Base-by-base conservation (phyloP, 1,140 invertebrate species). In the Paramacrobiotus metropolitanus region DNA sequence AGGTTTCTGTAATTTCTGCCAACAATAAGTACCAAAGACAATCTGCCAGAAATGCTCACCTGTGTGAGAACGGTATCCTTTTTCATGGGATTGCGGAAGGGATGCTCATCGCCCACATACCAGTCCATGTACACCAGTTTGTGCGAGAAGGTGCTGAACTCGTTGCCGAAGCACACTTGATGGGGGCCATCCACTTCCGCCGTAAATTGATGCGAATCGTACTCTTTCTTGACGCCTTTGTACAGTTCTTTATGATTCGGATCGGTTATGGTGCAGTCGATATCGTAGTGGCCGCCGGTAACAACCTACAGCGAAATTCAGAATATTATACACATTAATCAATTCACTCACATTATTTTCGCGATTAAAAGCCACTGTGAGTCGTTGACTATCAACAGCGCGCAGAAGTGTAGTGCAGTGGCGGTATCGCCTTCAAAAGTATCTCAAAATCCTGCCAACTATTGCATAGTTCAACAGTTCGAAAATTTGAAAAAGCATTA, bases 91-190 rank as follows among this genome's bases (percentile, higher is more conserved):
- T 31, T 86, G 86, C 15, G 87, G 86, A 40, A 95, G 74, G 0
- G 86, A 81, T 59, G 78, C 72, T 96, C 90, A 30, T 93, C 87
- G 1, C 91, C 91, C 31, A 92, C 86, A 82, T 92, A 87, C 66
- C 96, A 87, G 73, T 97, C 93, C 83, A 99, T 88, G 73, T 98
- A 99, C 15, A 99, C 87, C 63, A 97, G 79, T 77, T 99, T 99
- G 69, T 99, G 94, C n/a, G 90, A 93, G 75, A 97, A 96, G 40
- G 93, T 96, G 44, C 93, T 97, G 73, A 99, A 99, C 73, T 98
- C 92, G 77, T 99, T 99, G 69, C 90, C 94, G 72, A 99, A 99
- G 74, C 95, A 99, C 18, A 85, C 85, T 45, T 71, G 73, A 66
- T 71, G 73, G 28, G 66, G 64, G 29, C 65, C 65, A 18, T 59